These are phyloP conservation scores for Melanophora roralis DNA, from an alignment of 2,888 invertebrate species.

Conservation along the genomic window DNA sequence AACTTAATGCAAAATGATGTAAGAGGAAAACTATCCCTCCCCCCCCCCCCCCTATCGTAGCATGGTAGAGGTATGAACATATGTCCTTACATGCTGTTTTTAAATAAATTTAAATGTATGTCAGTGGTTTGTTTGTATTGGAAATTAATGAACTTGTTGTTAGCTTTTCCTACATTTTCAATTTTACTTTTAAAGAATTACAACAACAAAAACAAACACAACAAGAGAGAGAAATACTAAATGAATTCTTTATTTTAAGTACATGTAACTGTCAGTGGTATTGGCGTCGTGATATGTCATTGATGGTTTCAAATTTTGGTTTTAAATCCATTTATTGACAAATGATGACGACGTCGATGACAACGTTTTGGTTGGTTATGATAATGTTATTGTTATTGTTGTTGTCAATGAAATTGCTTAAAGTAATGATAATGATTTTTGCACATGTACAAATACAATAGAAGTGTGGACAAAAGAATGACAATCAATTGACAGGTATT, in stretches of 20 bases:
- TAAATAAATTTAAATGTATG: constrained; percentile 14
- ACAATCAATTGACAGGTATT: constrained; percentile 5
- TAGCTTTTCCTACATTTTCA: neutral
- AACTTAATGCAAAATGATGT: too few species aligned
- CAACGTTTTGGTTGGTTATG: neutral
- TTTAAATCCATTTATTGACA: constrained; percentile 36
- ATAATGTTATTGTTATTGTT: neutral
- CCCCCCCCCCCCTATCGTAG: too few species aligned
- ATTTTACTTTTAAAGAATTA: neutral
- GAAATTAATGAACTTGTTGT: neutral
- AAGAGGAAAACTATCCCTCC: too few species aligned
- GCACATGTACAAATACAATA: neutral
- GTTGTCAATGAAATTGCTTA: too few species aligned
- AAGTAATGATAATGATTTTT: neutral
- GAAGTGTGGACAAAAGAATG: constrained; percentile 5
- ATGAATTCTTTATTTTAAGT: neutral
- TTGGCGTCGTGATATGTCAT: constrained; percentile 30
- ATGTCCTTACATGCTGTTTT: too few species aligned
- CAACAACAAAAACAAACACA: too few species aligned
- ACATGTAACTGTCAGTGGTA: neutral
- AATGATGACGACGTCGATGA: constrained; percentile 23
- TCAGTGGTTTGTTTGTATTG: neutral
- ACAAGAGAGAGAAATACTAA: neutral
- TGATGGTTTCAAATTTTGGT: constrained; percentile 6
- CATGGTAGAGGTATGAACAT: too few species aligned